Evolutionary conservation across 2,797 vertebrate genomes (phyloP), one percentile per base, ranked within the genome.

Genomic region (Crocidura indochinensis): DNA sequence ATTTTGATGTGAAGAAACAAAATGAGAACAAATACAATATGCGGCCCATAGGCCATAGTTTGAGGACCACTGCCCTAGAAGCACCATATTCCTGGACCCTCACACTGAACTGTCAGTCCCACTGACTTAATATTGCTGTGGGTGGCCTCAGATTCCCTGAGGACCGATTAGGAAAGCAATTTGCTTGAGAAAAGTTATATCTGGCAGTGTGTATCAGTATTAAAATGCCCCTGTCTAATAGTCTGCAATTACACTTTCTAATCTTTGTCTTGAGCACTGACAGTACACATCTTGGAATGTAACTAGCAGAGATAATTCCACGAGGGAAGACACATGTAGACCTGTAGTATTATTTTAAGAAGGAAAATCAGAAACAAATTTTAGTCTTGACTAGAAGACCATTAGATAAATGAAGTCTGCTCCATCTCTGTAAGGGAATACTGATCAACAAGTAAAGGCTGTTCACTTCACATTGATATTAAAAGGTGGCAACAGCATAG

Each of bases 231-330:
- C 44, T 11, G 24, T 64, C 49, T 67, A 80, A 72, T 53, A 86
- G 56, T 73, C 12, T 67, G 53, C 71, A 68, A 44, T 75, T 29
- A 44, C 12, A 49, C 26, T 82, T 92, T 46, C 47, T 87, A 86
- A 84, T 94, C 78, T 69, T 56, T 56, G 20, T 81, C 64, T 80
- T 24, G 7, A 69, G 56, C 88, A 29, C 65, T n/a, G 27, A 60
- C 56, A 26, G 11, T 10, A 38, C 20, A 10, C 20, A 74, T 88
- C 95, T 87, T 67, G 78, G 79, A 93, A 51, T 74, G 46, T 22
- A 29, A 27, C 44, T 31, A 47, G 31, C 44, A 26, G 83, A 87
- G 69, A 78, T 62, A 65, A 49, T 68, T 64, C 38, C 49, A 0
- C 5, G 22, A 69, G 62, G 17, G 24, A 84, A 26, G 11, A 51